A percentile compares a stretch with the other conserved stretches of the same genome.
Conservation (phyloP, 1,140 invertebrate genomes). For the Pseudachorutes palmiensis region DNA sequence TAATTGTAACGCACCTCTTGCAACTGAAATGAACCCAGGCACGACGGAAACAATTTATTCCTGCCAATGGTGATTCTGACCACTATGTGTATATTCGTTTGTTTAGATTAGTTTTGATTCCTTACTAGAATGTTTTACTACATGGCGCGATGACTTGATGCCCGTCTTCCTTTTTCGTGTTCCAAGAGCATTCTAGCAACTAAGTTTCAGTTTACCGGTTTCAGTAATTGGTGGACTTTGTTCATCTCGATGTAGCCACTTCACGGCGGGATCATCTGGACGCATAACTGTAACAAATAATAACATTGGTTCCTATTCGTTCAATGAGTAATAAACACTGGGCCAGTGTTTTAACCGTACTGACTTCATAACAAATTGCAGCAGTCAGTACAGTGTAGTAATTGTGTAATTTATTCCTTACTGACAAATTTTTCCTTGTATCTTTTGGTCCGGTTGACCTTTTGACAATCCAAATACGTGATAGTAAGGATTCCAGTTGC, state of each 20-base stretch:
- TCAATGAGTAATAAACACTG: not conserved
- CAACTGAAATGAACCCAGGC: no score
- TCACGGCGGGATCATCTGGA: not conserved
- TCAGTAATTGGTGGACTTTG: constrained; percentile 4
- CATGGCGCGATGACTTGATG: not conserved
- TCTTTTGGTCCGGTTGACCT: not conserved
- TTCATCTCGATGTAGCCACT: not conserved
- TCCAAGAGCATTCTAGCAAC: not conserved
- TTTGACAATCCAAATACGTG: not conserved
- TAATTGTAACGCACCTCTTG: no score
- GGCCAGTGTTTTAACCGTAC: not conserved
- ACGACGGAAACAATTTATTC: not conserved
- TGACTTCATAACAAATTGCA: not conserved
- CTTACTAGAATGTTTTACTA: no score
- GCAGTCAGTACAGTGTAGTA: no score
- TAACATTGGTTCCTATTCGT: not conserved
- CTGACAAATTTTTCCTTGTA: not conserved
- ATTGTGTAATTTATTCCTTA: not conserved
- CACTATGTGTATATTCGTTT: no score
- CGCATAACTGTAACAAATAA: constrained; percentile 6
- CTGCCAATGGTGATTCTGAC: not conserved
- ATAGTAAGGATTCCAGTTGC: not conserved
- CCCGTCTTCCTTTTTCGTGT: not conserved
- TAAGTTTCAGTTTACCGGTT: not conserved
- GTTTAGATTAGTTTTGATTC: no score